A percentile compares a stretch with the other conserved stretches of the same genome.
Conservation (phyloP, 2,113 vertebrate genomes). For the Chaetops frenatus region DNA sequence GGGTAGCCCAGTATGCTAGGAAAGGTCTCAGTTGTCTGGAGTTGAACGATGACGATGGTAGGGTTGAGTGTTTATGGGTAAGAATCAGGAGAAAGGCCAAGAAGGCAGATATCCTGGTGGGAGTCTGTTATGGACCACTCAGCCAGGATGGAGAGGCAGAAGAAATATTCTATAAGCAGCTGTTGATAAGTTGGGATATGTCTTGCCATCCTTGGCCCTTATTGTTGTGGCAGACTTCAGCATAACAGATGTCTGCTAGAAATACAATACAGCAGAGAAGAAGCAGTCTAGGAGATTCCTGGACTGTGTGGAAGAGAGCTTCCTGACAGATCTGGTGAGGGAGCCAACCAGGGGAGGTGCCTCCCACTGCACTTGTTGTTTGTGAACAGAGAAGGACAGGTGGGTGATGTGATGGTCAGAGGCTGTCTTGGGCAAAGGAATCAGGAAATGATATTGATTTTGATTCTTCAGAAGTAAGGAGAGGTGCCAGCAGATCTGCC, state of each 20-base stretch:
- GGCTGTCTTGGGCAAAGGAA: background rate
- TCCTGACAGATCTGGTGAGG: background rate
- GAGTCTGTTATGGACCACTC: background rate
- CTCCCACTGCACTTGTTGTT: background rate
- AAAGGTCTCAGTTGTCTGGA: background rate
- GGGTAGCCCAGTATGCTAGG: background rate
- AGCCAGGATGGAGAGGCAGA: background rate
- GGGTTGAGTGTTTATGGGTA: background rate
- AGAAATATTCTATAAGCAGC: background rate
- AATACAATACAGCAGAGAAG: background rate
- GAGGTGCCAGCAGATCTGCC: background rate
- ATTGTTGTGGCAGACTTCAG: background rate
- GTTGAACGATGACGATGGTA: rapidly evolving
- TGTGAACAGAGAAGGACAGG: background rate
- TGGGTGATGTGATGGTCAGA: background rate
- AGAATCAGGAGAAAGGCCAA: background rate
- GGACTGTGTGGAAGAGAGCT: background rate
- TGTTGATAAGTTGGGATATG: background rate
- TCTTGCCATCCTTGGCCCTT: rapidly evolving
- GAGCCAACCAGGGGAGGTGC: background rate
- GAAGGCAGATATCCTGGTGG: background rate
- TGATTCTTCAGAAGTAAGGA: background rate
- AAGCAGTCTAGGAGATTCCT: background rate
- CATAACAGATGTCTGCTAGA: background rate
- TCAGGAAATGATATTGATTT: background rate